A percentile compares a stretch with the other conserved stretches of the same genome.
Conservation (phyloP, 2,113 vertebrate species). For the human (Homo sapiens) region GRCh38 chr7:79334501-79335000, state of each 20-base stretch:
- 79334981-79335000: background rate
- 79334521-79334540: background rate
- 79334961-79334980: slow-evolving; percentile 40
- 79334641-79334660: background rate
- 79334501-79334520: background rate
- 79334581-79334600: background rate
- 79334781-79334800: background rate
- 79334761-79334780: background rate
- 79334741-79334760: background rate
- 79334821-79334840: background rate
- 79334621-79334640: background rate
- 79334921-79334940: background rate
- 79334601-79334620: background rate
- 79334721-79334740: background rate
- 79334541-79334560: background rate
- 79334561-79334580: background rate
- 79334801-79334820: background rate
- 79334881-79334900: background rate
- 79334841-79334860: background rate
- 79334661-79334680: background rate
- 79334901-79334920: background rate
- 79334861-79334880: slow-evolving; percentile 4
- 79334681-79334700: background rate
- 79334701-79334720: background rate
- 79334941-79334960: background rate